phyloP scores from a whole-genome alignment of 2,113 vertebrate genomes.

The Galeopterus variegatus region DNA sequence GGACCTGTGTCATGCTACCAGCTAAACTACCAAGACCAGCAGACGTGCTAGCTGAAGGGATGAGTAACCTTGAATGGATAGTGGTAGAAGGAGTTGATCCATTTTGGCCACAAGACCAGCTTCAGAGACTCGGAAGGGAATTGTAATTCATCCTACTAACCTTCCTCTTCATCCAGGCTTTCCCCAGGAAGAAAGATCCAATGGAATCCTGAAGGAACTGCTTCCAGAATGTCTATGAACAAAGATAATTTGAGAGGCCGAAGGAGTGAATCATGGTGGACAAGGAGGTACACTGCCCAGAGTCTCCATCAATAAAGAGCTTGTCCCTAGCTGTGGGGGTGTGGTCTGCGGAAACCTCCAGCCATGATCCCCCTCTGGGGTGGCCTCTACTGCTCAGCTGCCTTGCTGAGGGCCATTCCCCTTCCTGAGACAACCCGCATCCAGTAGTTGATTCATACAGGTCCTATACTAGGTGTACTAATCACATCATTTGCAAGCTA shows the following conservation, averaged over 20 bases:
- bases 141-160: background rate
- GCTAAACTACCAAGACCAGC: background rate
- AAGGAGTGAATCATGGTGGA: background rate
- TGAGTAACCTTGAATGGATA: background rate
- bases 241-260: background rate
- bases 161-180: background rate
- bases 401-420: fast-evolving
- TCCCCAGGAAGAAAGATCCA: background rate
- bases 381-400: background rate
- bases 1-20: background rate
- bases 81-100: background rate
- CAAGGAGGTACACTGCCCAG: background rate
- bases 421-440: fast-evolving
- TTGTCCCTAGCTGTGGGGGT: background rate
- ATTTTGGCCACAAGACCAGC: background rate
- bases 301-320: background rate
- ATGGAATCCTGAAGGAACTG: background rate
- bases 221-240: background rate
- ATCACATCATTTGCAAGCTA: background rate
- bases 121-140: fast-evolving
- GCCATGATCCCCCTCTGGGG: background rate
- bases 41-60: background rate
- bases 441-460: background rate
- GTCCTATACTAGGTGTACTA: background rate
- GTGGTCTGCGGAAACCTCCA: too few species aligned